Evolutionary conservation across 2,888 invertebrate genomes (phyloP).

Genomic region (Geophilus truncorum): DNA sequence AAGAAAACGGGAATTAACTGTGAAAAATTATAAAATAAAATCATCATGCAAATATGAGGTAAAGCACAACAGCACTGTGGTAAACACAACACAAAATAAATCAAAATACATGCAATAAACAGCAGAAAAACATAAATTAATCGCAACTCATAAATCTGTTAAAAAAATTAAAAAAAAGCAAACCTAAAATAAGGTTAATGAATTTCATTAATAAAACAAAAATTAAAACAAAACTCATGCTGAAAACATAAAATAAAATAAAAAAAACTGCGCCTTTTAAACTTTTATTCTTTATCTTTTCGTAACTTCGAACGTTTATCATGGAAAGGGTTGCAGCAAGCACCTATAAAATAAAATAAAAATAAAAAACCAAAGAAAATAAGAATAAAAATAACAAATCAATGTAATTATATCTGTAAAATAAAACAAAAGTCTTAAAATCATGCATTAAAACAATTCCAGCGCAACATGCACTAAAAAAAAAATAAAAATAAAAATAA

Average conservation of each 20-base stretch:
- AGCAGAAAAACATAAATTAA: background rate
- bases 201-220: too few relatives aligned
- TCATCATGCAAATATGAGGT: background rate
- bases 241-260: background rate
- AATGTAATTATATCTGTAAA: background rate
- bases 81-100: background rate
- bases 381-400: background rate
- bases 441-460: background rate
- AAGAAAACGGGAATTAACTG: background rate
- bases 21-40: background rate
- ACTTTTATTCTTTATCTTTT: background rate
- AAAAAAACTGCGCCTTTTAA: constrained; percentile 28
- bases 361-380: background rate
- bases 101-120: background rate
- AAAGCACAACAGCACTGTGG: constrained; percentile 20
- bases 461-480: background rate
- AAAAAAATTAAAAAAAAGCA: too few relatives aligned
- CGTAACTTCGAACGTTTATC: constrained; percentile 29
- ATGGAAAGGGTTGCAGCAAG: constrained; percentile 31
- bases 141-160: too few relatives aligned
- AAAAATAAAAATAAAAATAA: background rate
- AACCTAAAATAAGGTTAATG: too few relatives aligned
- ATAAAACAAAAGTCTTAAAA: background rate
- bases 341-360: constrained; percentile 23
- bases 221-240: background rate